Evolutionary conservation across 1,140 invertebrate species (phyloP).

Genomic region (Cydia fagiglandana): DNA sequence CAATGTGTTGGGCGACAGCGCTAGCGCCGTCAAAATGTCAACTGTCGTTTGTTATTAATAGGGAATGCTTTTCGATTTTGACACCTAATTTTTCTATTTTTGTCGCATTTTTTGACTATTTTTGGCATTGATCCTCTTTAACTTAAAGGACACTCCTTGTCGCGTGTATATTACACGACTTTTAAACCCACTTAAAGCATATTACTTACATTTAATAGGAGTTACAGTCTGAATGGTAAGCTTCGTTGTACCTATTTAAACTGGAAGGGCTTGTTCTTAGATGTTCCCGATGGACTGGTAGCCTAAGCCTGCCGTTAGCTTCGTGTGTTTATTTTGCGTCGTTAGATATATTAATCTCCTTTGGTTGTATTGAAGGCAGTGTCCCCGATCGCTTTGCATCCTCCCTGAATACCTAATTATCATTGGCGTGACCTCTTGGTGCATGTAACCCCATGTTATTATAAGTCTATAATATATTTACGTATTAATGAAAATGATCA

Average conservation of each 20-base stretch:
- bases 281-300: constrained; percentile 49
- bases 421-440: constrained; percentile 79
- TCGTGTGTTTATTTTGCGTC: constrained; percentile 62
- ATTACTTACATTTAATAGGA: constrained; percentile 14
- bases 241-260: constrained; percentile 49
- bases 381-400: constrained; percentile 79
- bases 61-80: constrained; percentile 59
- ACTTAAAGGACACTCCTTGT: constrained; percentile 3
- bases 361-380: constrained; percentile 78
- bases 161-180: constrained; percentile 8
- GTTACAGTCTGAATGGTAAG: constrained; percentile 53
- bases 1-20: constrained; percentile 43
- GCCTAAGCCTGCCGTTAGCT: constrained; percentile 47
- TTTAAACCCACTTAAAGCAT: constrained; percentile 15
- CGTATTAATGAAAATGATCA: constrained; percentile 47
- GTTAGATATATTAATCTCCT: constrained; percentile 63
- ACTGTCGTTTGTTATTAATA: constrained; percentile 44
- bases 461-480: constrained; percentile 47
- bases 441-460: constrained; percentile 67
- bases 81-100: constrained; percentile 49
- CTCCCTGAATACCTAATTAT: constrained; percentile 64
- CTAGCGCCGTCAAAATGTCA: constrained; percentile 47
- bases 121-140: constrained; percentile 43
- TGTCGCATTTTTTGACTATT: constrained; percentile 51
- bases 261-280: constrained; percentile 55